A percentile compares a stretch with the other conserved stretches of the same genome.
phyloP scores from a whole-genome alignment of 2,797 vertebrate genomes.

The Phataginus tricuspis region DNA sequence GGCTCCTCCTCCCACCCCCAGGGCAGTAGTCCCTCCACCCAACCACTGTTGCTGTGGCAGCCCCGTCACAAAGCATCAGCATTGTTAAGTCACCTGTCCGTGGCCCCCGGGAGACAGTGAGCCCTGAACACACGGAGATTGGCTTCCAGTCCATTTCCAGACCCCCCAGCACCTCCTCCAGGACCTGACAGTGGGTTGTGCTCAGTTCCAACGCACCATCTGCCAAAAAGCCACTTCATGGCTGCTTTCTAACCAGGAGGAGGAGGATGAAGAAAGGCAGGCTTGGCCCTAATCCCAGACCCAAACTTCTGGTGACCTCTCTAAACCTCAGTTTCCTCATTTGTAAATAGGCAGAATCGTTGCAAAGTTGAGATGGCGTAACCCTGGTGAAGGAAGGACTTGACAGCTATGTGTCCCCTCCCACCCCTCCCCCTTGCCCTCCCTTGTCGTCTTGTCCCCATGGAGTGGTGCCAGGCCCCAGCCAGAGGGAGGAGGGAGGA shows the following conservation, averaged over 20 bases:
- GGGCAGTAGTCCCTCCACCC: background rate
- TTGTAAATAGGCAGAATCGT: background rate
- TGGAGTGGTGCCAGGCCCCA: background rate
- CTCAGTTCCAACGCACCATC: background rate
- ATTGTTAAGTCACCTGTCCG: background rate
- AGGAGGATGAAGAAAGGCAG: background rate
- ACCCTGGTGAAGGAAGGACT: background rate
- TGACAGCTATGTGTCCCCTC: background rate
- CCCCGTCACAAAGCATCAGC: background rate
- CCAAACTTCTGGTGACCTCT: background rate
- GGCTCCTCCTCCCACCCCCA: background rate
- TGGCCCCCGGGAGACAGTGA: background rate
- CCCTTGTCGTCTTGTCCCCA: background rate
- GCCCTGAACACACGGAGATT: background rate
- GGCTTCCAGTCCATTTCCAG: background rate
- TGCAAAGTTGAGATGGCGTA: background rate
- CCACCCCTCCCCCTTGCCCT: background rate
- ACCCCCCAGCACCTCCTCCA: background rate
- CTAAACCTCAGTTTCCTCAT: background rate
- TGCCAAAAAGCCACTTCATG: background rate
- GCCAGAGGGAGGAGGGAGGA: background rate
- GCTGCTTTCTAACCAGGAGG: background rate
- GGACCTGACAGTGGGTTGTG: background rate
- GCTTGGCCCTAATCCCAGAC: background rate
- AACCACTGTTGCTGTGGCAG: background rate